phyloP scores from a whole-genome alignment of 2,888 invertebrate species.

The Aspidiotus destructor region DNA sequence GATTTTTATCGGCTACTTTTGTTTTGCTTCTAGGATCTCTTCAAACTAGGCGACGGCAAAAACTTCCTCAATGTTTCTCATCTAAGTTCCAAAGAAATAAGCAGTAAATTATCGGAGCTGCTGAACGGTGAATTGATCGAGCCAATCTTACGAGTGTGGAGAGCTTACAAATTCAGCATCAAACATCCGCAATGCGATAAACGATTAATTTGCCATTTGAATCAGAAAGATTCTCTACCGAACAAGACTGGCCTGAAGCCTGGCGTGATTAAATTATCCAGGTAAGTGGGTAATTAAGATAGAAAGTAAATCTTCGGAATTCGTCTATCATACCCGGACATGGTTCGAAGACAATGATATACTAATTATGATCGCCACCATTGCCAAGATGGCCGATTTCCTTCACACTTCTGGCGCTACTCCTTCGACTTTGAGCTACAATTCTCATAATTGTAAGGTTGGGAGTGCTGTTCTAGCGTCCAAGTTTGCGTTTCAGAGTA shows the following conservation, averaged over 20 bases:
- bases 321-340: background rate
- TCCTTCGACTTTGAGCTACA: too few relatives aligned
- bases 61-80: conserved; percentile 52
- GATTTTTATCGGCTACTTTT: background rate
- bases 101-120: conserved; percentile 65
- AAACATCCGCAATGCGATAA: conserved; percentile 62
- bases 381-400: too few relatives aligned
- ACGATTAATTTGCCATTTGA: conserved; percentile 68
- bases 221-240: conserved; percentile 49
- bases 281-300: conserved; percentile 36
- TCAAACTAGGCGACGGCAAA: conserved; percentile 59
- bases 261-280: conserved; percentile 58
- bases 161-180: conserved; percentile 65
- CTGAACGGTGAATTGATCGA: conserved; percentile 74
- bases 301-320: background rate
- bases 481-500: too few relatives aligned
- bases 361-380: too few relatives aligned
- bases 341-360: background rate
- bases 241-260: conserved; percentile 59
- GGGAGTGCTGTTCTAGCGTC: too few relatives aligned
- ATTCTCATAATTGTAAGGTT: too few relatives aligned
- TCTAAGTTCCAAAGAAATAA: conserved; percentile 60
- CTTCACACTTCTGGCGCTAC: too few relatives aligned
- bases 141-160: conserved; percentile 68
- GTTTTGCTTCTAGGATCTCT: conserved; percentile 53